phyloP scores from a whole-genome alignment of 2,888 invertebrate species.

The Lithophane socia region DNA sequence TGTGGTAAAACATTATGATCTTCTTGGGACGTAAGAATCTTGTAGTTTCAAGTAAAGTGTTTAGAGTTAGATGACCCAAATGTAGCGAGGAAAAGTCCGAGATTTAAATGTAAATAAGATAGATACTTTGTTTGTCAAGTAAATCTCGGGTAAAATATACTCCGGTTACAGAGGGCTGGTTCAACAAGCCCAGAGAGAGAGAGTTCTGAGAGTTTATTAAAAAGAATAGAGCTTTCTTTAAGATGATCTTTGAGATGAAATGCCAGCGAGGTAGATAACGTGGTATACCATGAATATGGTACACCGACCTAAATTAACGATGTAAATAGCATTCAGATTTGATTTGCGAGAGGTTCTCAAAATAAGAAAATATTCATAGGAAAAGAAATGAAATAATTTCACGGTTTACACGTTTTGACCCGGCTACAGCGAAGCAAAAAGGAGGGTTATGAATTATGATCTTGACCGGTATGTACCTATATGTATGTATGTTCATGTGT shows the following conservation, averaged over 20 bases:
- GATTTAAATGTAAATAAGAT: slow-evolving; percentile 34
- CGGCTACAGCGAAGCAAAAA: too few species aligned
- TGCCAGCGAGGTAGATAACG: not conserved
- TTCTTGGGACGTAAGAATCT: too few species aligned
- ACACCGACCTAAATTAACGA: not conserved
- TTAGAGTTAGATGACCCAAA: slow-evolving; percentile 9
- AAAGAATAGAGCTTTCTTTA: slow-evolving; percentile 2
- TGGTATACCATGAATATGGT: not conserved
- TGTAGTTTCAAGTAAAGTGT: not conserved
- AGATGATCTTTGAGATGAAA: not conserved
- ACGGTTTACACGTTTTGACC: slow-evolving; percentile 20
- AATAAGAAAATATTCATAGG: slow-evolving; percentile 11
- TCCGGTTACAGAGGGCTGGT: not conserved
- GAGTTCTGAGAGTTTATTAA: slow-evolving; percentile 6
- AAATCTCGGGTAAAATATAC: slow-evolving; percentile 10
- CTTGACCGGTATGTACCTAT: too few species aligned
- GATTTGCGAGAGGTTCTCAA: not conserved
- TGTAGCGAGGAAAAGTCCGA: not conserved
- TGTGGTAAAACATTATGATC: not conserved
- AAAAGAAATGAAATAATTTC: slow-evolving; percentile 7
- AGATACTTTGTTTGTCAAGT: not conserved
- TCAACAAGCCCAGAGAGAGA: not conserved
- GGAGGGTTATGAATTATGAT: too few species aligned
- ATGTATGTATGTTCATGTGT: too few species aligned
- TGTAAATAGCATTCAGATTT: not conserved